These are phyloP conservation scores for Asarcornis scutulata DNA, from an alignment of 2,113 vertebrate species.

Conservation along the genomic window DNA sequence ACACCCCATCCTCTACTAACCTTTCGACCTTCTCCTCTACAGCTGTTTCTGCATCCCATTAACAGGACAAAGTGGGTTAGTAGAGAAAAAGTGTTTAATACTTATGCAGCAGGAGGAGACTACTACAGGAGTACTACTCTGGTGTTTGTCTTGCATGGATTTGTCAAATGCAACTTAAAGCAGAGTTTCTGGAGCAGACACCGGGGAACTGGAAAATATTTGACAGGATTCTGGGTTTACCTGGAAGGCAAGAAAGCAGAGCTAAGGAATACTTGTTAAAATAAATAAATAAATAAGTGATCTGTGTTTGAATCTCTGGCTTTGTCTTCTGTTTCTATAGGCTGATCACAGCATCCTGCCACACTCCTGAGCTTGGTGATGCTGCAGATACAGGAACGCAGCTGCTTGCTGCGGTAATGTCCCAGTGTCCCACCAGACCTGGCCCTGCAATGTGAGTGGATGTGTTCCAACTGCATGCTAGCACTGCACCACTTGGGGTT, in stretches of 20 bases:
- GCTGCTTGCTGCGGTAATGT: accelerated
- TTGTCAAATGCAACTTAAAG: neutral
- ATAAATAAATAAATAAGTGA: neutral
- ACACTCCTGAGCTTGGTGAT: neutral
- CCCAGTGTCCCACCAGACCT: neutral
- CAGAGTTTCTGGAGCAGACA: neutral
- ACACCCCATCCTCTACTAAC: neutral
- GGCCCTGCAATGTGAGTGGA: accelerated
- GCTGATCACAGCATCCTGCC: accelerated
- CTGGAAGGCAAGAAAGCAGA: neutral
- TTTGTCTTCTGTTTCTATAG: neutral
- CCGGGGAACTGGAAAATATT: neutral
- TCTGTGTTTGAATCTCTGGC: neutral
- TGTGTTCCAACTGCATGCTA: too few relatives aligned
- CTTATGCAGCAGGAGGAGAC: neutral
- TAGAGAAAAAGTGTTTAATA: neutral
- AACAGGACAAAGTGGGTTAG: neutral
- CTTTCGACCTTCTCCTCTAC: neutral
- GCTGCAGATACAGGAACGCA: accelerated
- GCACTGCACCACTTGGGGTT: neutral
- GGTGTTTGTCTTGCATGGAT: neutral
- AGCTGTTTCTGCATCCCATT: neutral
- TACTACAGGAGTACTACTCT: neutral
- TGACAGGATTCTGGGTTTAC: neutral
- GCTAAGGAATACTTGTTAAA: neutral